Base-by-base conservation (phyloP, 2,888 invertebrate species). In the Blastobasis adustella region DNA sequence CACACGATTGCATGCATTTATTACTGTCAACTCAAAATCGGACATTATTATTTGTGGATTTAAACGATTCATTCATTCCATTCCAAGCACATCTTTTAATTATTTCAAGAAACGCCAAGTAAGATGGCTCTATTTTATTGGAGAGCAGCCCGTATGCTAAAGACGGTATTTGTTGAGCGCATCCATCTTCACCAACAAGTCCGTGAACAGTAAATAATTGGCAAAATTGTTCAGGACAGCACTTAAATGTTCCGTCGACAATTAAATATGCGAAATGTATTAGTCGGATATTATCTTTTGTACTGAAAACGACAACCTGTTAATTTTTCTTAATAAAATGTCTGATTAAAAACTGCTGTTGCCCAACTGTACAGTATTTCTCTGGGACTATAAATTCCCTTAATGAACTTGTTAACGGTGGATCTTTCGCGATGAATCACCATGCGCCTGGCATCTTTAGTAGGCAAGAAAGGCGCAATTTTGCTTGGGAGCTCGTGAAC, bases 191-290 rank as follows among this genome's bases (percentile, higher is more conserved):
- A 10, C 47, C 47, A 4, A 39, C 50, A 8, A 47, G 39, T 37
- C 45, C 50, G 44, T 53, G 48, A 8, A 53, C 37, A 10, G 50
- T 43, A 48, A 41, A 53, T 37, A 53, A 47, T 51, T 54, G 51
- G 37, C 50, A 49, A 48, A 54, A 51, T 45, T 45, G 49, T 10
- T 42, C 45, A 10, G 54, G 54, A 37, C 54, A 51, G 45, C 54
- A 49, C 10, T 47, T 42, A 44, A 54, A 54, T 39, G 54, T 51
- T 38, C 54, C 50, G 47, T 54, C 54, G 40, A 53, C 46, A 40
- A 53, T 37, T 50, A 50, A 50, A 23, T 43, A 51, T 38, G 37
- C 38, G 37, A 42, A 41, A 43, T 47, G 43, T 39, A 51, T 43
- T 10, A 10, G 37, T 37, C 8, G 6, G 1, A 42, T 41, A 43